These are phyloP conservation scores for Coturnix japonica DNA, from an alignment of 2,113 vertebrate genomes.

Conservation along the genomic window DNA sequence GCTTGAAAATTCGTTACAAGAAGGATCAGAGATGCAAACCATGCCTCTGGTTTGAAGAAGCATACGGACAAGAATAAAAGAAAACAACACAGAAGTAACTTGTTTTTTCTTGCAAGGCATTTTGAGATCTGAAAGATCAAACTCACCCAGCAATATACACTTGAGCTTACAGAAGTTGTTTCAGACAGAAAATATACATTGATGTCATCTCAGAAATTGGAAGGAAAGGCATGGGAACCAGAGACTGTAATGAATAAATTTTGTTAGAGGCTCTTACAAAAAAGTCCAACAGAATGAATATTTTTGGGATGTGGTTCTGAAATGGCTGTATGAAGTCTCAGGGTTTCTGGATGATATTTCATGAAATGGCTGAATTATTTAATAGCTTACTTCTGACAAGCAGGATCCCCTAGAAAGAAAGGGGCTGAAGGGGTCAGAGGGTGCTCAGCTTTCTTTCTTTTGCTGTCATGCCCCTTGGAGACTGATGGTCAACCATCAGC, in stretches of 20 bases:
- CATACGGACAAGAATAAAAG: neutral
- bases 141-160: neutral
- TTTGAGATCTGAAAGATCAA: neutral
- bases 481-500: neutral
- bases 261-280: neutral
- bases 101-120: neutral
- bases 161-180: neutral
- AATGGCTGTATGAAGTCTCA: neutral
- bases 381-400: neutral
- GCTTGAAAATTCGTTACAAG: neutral
- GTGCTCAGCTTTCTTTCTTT: neutral
- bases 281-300: neutral
- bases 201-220: neutral
- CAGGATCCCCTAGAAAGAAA: neutral
- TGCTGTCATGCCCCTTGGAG: neutral
- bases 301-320: neutral
- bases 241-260: neutral
- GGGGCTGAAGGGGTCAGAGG: neutral
- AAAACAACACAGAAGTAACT: neutral
- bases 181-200: neutral
- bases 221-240: neutral
- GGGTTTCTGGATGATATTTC: rapidly evolving
- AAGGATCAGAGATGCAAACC: neutral
- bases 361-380: neutral
- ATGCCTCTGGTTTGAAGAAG: neutral